Percentiles rank a stretch among this genome's conserved stretches.
These are phyloP conservation scores for Nothoprocta perdicaria DNA, from an alignment of 2,113 vertebrate genomes.

Conservation along the genomic window DNA sequence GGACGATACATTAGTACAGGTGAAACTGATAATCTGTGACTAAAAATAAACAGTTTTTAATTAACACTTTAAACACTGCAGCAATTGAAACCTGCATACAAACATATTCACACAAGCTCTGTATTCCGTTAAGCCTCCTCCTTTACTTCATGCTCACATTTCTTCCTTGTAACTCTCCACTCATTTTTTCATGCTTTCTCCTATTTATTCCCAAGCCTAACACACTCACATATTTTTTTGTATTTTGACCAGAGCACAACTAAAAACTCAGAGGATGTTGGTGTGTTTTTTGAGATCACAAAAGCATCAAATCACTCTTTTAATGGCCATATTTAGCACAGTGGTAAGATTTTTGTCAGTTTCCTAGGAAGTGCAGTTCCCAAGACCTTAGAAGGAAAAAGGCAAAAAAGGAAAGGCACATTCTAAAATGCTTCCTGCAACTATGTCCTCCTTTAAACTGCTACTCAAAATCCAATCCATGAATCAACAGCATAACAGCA, in stretches of 20 bases:
- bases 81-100: not conserved
- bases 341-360: not conserved
- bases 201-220: not conserved
- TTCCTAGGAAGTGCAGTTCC: not conserved
- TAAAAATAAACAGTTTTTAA: not conserved
- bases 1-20: not conserved
- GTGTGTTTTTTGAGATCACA: conserved; percentile 4
- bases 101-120: not conserved
- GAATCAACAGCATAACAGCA: not conserved
- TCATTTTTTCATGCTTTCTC: not conserved
- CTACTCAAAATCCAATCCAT: not conserved
- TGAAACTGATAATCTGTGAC: not conserved
- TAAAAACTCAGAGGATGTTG: not conserved
- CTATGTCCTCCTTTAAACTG: not conserved
- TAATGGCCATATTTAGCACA: not conserved
- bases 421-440: not conserved
- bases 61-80: not conserved
- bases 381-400: not conserved
- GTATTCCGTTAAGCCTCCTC: not conserved
- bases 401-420: not conserved
- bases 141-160: not conserved
- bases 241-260: not conserved
- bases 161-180: not conserved
- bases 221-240: not conserved
- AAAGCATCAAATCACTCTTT: not conserved